Base-by-base conservation (phyloP, 2,113 vertebrate genomes). In the Phyllopteryx taeniolatus region DNA sequence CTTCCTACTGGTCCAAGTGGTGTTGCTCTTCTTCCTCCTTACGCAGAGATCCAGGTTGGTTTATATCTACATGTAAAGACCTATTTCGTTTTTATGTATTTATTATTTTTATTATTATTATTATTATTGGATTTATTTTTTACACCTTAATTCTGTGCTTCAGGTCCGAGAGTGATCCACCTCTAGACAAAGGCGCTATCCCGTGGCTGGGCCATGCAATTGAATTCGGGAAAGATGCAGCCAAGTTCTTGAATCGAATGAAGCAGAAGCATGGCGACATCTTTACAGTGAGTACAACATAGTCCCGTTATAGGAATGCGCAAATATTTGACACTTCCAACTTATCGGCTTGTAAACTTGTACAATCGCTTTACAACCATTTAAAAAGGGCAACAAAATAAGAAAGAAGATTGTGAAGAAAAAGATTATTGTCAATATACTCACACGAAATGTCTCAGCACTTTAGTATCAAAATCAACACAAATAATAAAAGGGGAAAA, bases 171-270 rank as follows among this genome's bases (percentile, higher is more conserved):
- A 81, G 80, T 0, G 95, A 97, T 43, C 95, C 95, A 2, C 95
- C 95, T 35, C 80, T 97, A 20, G 95, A 96, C 77, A 88, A 86
- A 86, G 95, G 95, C 19, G 2, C 78, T 0, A 88, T 96, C 68
- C 95, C 95, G 0, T 96, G 95, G 95, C 68, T 97, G 72, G 95
- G 95, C 2, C 92, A 96, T 12, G 95, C 95, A 2, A 82, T 95
- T 68, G 94, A 94, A 47, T 96, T 96, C 86, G 94, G 95, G 63
- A 94, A 86, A 85, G 95, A 97, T 78, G 92, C 92, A 0, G 91
- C 92, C n/a, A 89, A 91, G 73, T 96, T 97, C 82, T 87, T 96
- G 57, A 82, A 81, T 1, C 88, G 91, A 78, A 96, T 97, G 95
- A 95, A 93, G 81, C 76, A 60, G 70, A 96, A 95, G 75, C 93